Percentiles rank a stretch among this genome's conserved stretches.
These are phyloP conservation scores for Drosophila seguyi DNA, from an alignment of 1,140 invertebrate genomes.

Conservation along the genomic window DNA sequence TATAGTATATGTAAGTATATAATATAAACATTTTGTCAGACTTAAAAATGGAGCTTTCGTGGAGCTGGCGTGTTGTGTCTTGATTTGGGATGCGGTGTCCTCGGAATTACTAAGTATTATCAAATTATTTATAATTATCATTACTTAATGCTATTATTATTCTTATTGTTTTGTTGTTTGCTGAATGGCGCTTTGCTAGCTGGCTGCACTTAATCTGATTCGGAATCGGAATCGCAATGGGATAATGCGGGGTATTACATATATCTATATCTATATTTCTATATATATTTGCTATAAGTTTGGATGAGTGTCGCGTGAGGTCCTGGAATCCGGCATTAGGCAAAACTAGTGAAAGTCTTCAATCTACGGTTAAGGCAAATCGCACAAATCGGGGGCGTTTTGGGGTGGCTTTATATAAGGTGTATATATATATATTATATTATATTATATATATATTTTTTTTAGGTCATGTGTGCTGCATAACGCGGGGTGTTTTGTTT, in stretches of 20 bases:
- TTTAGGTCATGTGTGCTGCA: neutral
- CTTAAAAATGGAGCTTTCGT: conserved; percentile 73
- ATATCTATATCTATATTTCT: too few species aligned
- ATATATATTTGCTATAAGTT: conserved; percentile 14
- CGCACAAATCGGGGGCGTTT: conserved; percentile 55
- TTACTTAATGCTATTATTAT: conserved; percentile 10
- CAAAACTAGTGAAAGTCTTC: conserved; percentile 58
- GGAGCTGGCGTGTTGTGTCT: conserved; percentile 48
- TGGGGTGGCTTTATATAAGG: conserved; percentile 19
- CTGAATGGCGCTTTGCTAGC: conserved; percentile 50
- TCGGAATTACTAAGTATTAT: conserved; percentile 47
- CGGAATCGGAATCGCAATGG: conserved; percentile 21
- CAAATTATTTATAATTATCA: conserved; percentile 11
- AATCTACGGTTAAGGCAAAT: conserved; percentile 74
- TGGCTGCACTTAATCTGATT: conserved; percentile 56
- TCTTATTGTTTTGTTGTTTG: conserved; percentile 25
- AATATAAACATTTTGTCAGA: conserved; percentile 74
- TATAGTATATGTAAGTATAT: conserved; percentile 50
- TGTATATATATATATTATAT: neutral
- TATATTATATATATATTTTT: conserved; percentile 8
- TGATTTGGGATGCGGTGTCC: conserved; percentile 43
- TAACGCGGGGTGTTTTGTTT: neutral
- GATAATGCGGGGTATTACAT: conserved; percentile 1
- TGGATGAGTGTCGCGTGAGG: neutral
- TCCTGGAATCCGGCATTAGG: conserved; percentile 28